Conservation (phyloP, 2,888 invertebrate genomes). For the Drosophila neutralis region DNA sequence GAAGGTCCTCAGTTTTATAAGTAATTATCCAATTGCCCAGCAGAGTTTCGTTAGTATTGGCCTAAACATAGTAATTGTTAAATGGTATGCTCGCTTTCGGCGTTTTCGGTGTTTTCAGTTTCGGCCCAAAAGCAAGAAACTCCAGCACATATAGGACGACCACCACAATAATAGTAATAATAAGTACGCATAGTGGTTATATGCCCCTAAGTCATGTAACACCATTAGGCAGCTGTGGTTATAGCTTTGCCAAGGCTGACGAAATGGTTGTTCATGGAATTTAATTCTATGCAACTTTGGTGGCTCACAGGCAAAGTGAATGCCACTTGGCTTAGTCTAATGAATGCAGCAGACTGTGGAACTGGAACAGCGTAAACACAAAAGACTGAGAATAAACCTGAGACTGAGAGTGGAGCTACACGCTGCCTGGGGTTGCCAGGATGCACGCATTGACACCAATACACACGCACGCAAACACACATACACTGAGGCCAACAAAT, state of each 20-base stretch:
- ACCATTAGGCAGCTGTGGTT: slow-evolving; percentile 57
- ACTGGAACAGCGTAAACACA: slow-evolving; percentile 71
- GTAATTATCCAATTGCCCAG: slow-evolving; percentile 32
- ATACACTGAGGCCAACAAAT: background rate
- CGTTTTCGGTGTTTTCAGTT: slow-evolving; percentile 9
- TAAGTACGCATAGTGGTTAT: slow-evolving; percentile 48
- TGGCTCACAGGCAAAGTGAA: slow-evolving; percentile 29
- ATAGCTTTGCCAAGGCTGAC: slow-evolving; percentile 18
- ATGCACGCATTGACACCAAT: slow-evolving; percentile 70
- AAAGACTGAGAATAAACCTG: slow-evolving; percentile 45
- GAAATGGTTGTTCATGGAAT: slow-evolving; percentile 63
- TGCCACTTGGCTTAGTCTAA: slow-evolving; percentile 75
- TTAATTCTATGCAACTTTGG: slow-evolving; percentile 52
- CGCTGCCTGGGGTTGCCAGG: slow-evolving; percentile 43
- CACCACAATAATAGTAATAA: slow-evolving; percentile 33
- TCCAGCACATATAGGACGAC: slow-evolving; percentile 1
- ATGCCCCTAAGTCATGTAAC: slow-evolving; percentile 69
- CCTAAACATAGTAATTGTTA: slow-evolving; percentile 30
- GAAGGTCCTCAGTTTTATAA: slow-evolving; percentile 2
- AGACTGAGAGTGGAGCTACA: background rate
- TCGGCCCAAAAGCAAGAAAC: slow-evolving; percentile 12
- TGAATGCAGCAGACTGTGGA: slow-evolving; percentile 78
- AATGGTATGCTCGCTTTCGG: slow-evolving; percentile 31
- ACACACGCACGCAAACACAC: slow-evolving; percentile 20
- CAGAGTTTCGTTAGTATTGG: slow-evolving; percentile 26